phyloP scores from a whole-genome alignment of 2,888 invertebrate genomes.

The Pasiphila rectangulata region DNA sequence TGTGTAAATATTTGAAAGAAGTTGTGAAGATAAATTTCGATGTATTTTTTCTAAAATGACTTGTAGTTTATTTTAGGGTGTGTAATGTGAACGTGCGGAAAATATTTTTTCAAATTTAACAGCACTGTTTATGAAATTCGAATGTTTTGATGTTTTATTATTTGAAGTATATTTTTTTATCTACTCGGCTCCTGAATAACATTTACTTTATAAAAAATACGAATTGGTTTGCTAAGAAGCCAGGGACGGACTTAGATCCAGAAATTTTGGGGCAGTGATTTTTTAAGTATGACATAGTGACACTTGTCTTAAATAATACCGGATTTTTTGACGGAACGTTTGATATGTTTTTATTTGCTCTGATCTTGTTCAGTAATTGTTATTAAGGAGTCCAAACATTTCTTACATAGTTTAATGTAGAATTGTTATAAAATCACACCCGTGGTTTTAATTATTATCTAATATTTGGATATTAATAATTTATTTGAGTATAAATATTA shows the following conservation, averaged over 20 bases:
- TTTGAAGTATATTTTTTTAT: constrained; percentile 4
- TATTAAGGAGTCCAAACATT: constrained; percentile 16
- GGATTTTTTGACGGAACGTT: too few species aligned
- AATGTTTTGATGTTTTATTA: constrained; percentile 2
- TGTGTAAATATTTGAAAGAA: constrained; percentile 54
- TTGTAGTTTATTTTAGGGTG: constrained; percentile 43
- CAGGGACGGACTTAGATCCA: too few species aligned
- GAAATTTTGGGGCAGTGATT: too few species aligned
- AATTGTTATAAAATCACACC: constrained; percentile 22
- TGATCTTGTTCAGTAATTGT: neutral
- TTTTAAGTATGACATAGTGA: neutral
- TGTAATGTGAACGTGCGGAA: constrained; percentile 46
- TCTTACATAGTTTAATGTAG: constrained; percentile 10
- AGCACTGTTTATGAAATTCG: constrained; percentile 14
- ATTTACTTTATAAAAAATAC: neutral
- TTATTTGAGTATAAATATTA: constrained; percentile 30
- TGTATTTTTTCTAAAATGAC: constrained; percentile 59
- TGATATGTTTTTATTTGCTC: too few species aligned
- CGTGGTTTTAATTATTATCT: constrained; percentile 25
- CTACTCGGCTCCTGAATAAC: constrained; percentile 12
- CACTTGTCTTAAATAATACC: neutral
- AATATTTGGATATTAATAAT: constrained; percentile 35
- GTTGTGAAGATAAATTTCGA: constrained; percentile 41
- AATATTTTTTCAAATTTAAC: constrained; percentile 38
- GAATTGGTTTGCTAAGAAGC: too few species aligned